Conservation (phyloP, 23 tunicate genomes). For the Aplidium turbinatum region DNA sequence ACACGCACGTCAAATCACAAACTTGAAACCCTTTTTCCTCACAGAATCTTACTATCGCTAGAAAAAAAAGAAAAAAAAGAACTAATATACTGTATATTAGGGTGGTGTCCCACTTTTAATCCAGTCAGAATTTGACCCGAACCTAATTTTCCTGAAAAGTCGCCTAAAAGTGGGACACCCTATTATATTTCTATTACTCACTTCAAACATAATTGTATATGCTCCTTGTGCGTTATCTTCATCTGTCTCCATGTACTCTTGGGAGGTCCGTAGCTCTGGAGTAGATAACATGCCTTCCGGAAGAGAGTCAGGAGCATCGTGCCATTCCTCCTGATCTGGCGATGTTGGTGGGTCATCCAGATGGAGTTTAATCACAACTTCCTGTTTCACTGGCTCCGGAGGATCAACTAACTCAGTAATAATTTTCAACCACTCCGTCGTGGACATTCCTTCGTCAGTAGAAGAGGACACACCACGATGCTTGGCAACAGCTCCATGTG, state of each 20-base stretch:
- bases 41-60: no score
- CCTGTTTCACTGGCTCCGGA: constrained; percentile 28
- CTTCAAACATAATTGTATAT: not conserved
- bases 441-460: not conserved
- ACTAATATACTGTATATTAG: no score
- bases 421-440: constrained; percentile 28
- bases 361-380: constrained; percentile 29
- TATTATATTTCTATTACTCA: no score
- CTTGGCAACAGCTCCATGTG: constrained; percentile 26
- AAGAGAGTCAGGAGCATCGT: not conserved
- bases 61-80: no score
- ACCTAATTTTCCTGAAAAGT: no score
- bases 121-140: no score
- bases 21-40: no score
- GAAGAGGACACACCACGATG: constrained; percentile 4
- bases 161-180: no score
- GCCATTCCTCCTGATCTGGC: not conserved
- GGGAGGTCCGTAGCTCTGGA: no score
- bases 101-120: no score
- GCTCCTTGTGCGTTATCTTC: not conserved
- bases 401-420: constrained; percentile 50
- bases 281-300: no score
- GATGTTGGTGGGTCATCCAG: not conserved
- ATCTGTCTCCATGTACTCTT: constrained; percentile 14
- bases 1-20: no score